Evolutionary conservation across 1,140 invertebrate species (phyloP).

Genomic region (Drosophila pseudoobscura): DNA sequence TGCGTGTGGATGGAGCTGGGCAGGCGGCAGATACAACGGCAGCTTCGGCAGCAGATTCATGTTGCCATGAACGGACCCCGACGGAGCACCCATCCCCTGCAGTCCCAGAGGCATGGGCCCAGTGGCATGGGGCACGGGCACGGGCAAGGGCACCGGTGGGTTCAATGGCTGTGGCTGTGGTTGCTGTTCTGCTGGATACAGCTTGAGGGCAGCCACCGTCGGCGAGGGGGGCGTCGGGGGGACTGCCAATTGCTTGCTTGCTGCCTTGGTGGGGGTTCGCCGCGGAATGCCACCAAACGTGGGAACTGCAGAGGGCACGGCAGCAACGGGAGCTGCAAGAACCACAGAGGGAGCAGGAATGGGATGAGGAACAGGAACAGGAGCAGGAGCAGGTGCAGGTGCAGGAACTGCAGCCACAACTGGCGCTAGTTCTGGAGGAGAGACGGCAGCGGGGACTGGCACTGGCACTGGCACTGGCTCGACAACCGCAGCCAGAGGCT

Average conservation of each 20-base stretch:
- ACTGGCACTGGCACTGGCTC: not conserved
- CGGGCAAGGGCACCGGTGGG: not conserved
- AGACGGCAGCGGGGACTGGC: not conserved
- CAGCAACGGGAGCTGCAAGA: no score
- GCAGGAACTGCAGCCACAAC: no score
- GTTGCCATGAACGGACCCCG: slow-evolving; percentile 15
- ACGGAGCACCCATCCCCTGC: slow-evolving; percentile 16
- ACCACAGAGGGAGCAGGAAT: not conserved
- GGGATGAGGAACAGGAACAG: not conserved
- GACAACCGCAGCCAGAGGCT: not conserved
- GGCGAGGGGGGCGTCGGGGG: slow-evolving; percentile 3
- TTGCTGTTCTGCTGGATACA: slow-evolving; percentile 31
- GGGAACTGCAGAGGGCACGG: slow-evolving; percentile 2
- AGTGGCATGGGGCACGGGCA: slow-evolving; percentile 12
- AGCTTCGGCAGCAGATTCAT: slow-evolving; percentile 58
- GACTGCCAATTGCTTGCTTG: slow-evolving; percentile 56
- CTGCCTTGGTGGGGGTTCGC: slow-evolving; percentile 66
- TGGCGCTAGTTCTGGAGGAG: not conserved
- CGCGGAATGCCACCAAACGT: not conserved
- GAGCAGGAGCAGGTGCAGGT: not conserved
- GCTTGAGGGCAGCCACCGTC: slow-evolving; percentile 33
- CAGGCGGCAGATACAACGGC: slow-evolving; percentile 55
- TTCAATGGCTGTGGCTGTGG: slow-evolving; percentile 1
- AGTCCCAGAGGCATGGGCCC: slow-evolving; percentile 9
- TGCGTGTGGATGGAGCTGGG: slow-evolving; percentile 6